Evolutionary conservation across 2,888 invertebrate genomes (phyloP).

Genomic region (Lycophotia porphyrea): DNA sequence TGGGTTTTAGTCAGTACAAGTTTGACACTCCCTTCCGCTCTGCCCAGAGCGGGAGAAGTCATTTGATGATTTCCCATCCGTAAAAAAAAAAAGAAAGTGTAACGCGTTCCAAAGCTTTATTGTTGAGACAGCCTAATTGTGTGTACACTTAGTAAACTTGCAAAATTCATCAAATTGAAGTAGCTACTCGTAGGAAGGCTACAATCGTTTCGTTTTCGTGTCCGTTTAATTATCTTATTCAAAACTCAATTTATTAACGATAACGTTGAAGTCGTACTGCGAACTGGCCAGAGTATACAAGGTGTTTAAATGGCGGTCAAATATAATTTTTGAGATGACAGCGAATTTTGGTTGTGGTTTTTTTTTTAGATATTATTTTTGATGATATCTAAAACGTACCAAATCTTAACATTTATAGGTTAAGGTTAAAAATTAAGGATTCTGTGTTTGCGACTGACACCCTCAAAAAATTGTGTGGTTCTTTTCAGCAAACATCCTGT

Average conservation of each 20-base stretch:
- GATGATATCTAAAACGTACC: too few relatives aligned
- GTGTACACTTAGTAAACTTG: conserved; percentile 24
- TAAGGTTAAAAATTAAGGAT: neutral
- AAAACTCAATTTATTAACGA: conserved; percentile 30
- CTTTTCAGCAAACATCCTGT: neutral
- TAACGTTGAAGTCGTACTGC: conserved; percentile 22
- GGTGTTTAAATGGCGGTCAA: neutral
- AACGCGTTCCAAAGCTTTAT: neutral
- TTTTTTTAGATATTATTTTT: too few relatives aligned
- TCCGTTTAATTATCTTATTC: conserved; percentile 23
- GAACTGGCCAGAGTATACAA: conserved; percentile 21
- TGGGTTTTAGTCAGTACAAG: too few relatives aligned
- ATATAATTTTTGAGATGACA: neutral
- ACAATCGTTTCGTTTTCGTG: conserved; percentile 28
- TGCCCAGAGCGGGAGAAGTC: too few relatives aligned
- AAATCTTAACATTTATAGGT: neutral
- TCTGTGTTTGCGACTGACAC: neutral
- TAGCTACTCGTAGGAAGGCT: neutral
- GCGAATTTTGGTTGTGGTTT: too few relatives aligned
- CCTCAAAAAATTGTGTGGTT: neutral
- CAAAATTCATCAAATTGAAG: conserved; percentile 27
- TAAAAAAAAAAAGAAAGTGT: too few relatives aligned
- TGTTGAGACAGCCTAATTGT: too few relatives aligned
- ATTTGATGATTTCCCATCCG: too few relatives aligned
- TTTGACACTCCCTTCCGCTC: too few relatives aligned